Percentiles rank a stretch among this genome's conserved stretches.
Conservation (phyloP, 2,113 vertebrate species). For the Phylloscopus trochiloides region DNA sequence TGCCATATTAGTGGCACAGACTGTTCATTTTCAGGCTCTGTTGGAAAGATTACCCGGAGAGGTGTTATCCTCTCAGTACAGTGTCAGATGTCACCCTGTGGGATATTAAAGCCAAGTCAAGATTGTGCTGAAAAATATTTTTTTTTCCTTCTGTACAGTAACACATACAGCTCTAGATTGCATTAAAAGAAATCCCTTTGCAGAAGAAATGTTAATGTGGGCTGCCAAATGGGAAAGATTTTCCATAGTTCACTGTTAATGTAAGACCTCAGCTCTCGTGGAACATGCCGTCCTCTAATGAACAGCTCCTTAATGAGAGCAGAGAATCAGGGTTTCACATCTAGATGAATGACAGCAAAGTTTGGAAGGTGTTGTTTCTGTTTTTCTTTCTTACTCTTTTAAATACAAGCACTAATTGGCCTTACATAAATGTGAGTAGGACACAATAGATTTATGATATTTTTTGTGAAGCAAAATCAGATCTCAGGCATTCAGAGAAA, state of each 20-base stretch:
- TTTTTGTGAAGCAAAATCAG: slow-evolving; percentile 57
- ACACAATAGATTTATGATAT: slow-evolving; percentile 72
- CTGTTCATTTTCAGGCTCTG: slow-evolving; percentile 41
- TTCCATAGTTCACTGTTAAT: slow-evolving; percentile 60
- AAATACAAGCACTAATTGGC: slow-evolving; percentile 71
- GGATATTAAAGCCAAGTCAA: slow-evolving; percentile 66
- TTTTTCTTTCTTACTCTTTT: slow-evolving; percentile 63
- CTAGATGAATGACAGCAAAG: slow-evolving; percentile 1
- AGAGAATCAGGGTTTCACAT: background rate
- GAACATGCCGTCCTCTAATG: slow-evolving; percentile 53
- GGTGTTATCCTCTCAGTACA: slow-evolving; percentile 47
- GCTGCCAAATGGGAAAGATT: slow-evolving; percentile 61
- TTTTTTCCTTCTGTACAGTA: slow-evolving; percentile 63
- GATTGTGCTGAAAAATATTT: slow-evolving; percentile 59
- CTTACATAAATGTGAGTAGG: slow-evolving; percentile 67
- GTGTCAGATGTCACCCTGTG: slow-evolving; percentile 54
- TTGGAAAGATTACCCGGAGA: slow-evolving; percentile 61
- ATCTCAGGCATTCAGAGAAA: slow-evolving; percentile 64
- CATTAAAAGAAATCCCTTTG: slow-evolving; percentile 52
- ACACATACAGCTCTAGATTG: background rate
- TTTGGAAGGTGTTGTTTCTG: slow-evolving; percentile 51
- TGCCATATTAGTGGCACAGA: slow-evolving; percentile 44
- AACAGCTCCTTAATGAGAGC: slow-evolving; percentile 59
- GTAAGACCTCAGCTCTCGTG: slow-evolving; percentile 28
- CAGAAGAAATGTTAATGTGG: slow-evolving; percentile 56